These are phyloP conservation scores for Aphaenogaster floridana DNA, from an alignment of 1,140 invertebrate species.

Conservation along the genomic window DNA sequence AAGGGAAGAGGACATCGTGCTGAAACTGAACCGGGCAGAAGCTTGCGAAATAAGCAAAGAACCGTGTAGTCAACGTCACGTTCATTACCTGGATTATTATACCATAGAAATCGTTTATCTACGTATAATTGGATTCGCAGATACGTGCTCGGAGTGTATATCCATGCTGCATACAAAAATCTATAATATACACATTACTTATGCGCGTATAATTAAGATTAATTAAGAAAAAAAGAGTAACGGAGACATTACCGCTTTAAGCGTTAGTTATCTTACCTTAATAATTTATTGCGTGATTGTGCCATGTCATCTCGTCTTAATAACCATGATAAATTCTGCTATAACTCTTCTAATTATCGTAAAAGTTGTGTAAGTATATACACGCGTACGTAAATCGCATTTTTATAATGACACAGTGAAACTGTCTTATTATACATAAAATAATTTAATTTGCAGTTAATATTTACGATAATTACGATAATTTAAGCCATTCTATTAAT, in stretches of 20 bases:
- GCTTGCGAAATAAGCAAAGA: conserved; percentile 14
- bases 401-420: not conserved
- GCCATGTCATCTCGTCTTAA: not conserved
- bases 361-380: not conserved
- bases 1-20: not conserved
- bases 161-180: not conserved
- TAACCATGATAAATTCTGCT: not conserved
- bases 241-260: not conserved
- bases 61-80: not conserved
- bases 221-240: not conserved
- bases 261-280: conserved; percentile 5
- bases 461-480: conserved; percentile 3
- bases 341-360: conserved; percentile 1
- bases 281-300: conserved; percentile 8
- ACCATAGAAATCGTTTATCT: not conserved
- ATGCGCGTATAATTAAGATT: not conserved
- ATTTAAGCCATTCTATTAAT: not conserved
- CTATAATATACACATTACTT: conserved; percentile 10
- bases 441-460: not conserved
- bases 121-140: not conserved
- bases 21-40: conserved; percentile 5
- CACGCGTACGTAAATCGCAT: not conserved
- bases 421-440: not conserved
- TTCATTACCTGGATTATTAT: not conserved
- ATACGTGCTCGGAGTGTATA: not conserved